Conservation (phyloP, 2,888 invertebrate species). For the Nezara viridula region DNA sequence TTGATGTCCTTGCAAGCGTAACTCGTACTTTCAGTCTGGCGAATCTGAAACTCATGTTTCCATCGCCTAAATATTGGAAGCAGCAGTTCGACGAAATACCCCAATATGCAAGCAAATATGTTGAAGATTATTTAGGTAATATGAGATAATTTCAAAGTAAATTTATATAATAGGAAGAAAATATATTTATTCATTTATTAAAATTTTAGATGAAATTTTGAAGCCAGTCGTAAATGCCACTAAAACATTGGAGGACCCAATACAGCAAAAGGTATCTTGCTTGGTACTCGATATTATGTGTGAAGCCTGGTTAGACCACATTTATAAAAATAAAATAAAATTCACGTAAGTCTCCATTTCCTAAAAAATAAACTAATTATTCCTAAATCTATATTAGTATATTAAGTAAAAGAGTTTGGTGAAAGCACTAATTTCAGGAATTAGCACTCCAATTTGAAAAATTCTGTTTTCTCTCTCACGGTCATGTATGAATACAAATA, state of each 20-base stretch:
- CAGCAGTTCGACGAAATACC: slow-evolving; percentile 70
- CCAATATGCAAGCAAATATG: slow-evolving; percentile 75
- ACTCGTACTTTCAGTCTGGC: slow-evolving; percentile 84
- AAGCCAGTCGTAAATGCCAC: slow-evolving; percentile 84
- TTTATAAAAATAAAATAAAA: slow-evolving; percentile 84
- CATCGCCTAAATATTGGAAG: slow-evolving; percentile 78
- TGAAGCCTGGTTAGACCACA: slow-evolving; percentile 90
- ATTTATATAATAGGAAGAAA: not conserved
- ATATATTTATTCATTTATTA: slow-evolving; percentile 31
- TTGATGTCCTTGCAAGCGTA: slow-evolving; percentile 79
- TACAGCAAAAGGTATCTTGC: slow-evolving; percentile 78
- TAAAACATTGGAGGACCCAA: slow-evolving; percentile 70
- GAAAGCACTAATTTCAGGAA: too few relatives aligned
- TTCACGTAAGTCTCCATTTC: slow-evolving; percentile 73
- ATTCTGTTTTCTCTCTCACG: too few relatives aligned
- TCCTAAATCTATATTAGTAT: too few relatives aligned
- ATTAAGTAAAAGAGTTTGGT: too few relatives aligned
- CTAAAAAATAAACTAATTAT: not conserved
- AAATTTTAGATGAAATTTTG: slow-evolving; percentile 78
- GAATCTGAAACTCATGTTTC: slow-evolving; percentile 86
- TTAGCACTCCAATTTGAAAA: too few relatives aligned
- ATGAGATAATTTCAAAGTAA: not conserved
- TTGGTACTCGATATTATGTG: slow-evolving; percentile 86
- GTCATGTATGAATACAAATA: too few relatives aligned
- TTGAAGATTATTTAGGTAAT: slow-evolving; percentile 80